phyloP scores from a whole-genome alignment of 2,797 vertebrate genomes.

The Pangasius krempfi region DNA sequence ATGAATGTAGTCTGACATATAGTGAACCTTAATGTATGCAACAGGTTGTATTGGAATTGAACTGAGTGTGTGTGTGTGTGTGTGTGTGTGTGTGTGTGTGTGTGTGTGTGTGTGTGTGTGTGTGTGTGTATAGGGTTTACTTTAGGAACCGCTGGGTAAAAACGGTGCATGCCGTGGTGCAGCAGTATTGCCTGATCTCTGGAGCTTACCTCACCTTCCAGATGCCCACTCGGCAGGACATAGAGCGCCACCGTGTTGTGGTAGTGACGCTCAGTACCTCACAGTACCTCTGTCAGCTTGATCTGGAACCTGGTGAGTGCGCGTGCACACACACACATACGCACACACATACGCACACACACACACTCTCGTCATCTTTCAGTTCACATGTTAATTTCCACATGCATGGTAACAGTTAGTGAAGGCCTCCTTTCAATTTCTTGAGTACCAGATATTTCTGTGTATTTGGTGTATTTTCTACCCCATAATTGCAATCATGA shows the following conservation, averaged over 20 bases:
- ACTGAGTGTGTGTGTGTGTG: constrained; percentile 5
- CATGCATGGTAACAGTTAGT: background rate
- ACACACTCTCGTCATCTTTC: background rate
- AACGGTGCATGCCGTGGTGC: constrained; percentile 96
- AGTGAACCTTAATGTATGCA: background rate
- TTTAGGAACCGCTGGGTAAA: constrained; percentile 99
- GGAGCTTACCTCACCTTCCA: constrained; percentile 94
- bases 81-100: constrained; percentile 11
- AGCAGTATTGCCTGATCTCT: constrained; percentile 99
- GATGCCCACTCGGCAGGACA: constrained; percentile 96
- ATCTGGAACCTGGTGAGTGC: constrained; percentile 91
- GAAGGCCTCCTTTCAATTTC: background rate
- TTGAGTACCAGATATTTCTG: background rate
- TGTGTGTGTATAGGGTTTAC: constrained; percentile 85
- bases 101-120: constrained; percentile 19
- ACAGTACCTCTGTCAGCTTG: constrained; percentile 97
- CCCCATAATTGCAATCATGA: background rate
- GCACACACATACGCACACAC: background rate
- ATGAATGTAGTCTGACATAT: background rate
- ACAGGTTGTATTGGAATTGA: background rate
- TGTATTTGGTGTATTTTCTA: background rate
- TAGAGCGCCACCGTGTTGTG: constrained; percentile 92
- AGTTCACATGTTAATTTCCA: background rate
- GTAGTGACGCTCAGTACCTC: constrained; percentile 98
- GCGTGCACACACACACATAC: background rate